Conservation (phyloP, 2,797 vertebrate species). For the Leptatherina wallacei region DNA sequence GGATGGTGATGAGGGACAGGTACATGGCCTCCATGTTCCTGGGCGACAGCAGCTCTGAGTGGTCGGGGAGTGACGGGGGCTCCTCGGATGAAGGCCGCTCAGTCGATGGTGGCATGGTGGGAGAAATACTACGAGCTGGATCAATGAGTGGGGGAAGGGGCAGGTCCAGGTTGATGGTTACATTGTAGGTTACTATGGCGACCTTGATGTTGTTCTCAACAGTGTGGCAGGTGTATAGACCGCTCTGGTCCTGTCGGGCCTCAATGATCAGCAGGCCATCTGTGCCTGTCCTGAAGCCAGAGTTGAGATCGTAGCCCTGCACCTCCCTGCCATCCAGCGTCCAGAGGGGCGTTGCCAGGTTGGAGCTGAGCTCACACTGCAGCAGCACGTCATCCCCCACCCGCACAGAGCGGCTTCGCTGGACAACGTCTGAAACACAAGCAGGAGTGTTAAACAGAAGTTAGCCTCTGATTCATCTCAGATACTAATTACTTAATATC, state of each 20-base stretch:
- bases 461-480: conserved; percentile 16
- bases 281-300: conserved; percentile 86
- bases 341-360: conserved; percentile 91
- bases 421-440: conserved; percentile 52
- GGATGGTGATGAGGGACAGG: conserved; percentile 87
- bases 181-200: conserved; percentile 84
- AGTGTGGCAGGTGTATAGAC: conserved; percentile 89
- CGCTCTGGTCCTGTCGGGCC: conserved; percentile 85
- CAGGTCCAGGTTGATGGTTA: conserved; percentile 82
- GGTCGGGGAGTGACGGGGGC: conserved; percentile 58
- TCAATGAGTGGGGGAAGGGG: conserved; percentile 57
- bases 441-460: background rate
- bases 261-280: conserved; percentile 91
- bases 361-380: conserved; percentile 93
- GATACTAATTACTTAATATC: conserved; percentile 26
- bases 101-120: conserved; percentile 10
- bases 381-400: conserved; percentile 91
- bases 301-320: conserved; percentile 78
- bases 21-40: conserved; percentile 88
- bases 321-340: conserved; percentile 82
- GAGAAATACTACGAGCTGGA: conserved; percentile 22
- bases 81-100: conserved; percentile 41
- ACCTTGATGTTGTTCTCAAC: conserved; percentile 87
- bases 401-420: conserved; percentile 87
- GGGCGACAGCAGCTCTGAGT: conserved; percentile 70